These are phyloP conservation scores for Corythornis madagascariensis DNA, from an alignment of 2,113 vertebrate species.

Conservation along the genomic window DNA sequence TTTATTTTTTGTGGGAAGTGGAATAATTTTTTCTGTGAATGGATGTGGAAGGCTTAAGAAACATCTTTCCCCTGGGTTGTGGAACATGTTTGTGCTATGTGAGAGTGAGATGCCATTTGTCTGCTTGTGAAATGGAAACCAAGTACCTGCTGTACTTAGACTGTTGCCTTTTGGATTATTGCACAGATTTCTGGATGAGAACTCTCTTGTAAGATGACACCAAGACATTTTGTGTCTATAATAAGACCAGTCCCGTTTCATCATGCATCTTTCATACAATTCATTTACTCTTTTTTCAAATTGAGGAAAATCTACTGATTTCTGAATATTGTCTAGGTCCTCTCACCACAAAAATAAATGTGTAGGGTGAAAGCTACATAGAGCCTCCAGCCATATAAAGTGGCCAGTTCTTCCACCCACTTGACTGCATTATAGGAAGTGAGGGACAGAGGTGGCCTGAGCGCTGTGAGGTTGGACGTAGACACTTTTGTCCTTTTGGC, in stretches of 20 bases:
- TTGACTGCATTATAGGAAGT: neutral
- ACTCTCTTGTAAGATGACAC: neutral
- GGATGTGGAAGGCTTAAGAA: constrained; percentile 31
- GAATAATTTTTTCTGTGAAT: constrained; percentile 22
- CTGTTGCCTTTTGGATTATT: constrained; percentile 3
- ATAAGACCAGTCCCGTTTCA: neutral
- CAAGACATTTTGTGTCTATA: neutral
- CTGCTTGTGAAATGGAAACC: neutral
- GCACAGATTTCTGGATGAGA: neutral
- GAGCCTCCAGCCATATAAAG: neutral
- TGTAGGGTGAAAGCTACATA: neutral
- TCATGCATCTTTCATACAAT: neutral
- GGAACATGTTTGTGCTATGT: constrained; percentile 20
- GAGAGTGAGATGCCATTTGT: constrained; percentile 26
- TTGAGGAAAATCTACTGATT: neutral
- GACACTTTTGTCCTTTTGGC: neutral
- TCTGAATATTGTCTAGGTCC: neutral
- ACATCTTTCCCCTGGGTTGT: constrained; percentile 40
- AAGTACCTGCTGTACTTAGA: constrained; percentile 1
- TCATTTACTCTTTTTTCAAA: neutral
- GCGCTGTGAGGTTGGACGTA: neutral
- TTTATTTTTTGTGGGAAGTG: neutral
- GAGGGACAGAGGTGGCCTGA: neutral
- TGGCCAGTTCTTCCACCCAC: neutral
- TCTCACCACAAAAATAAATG: neutral